Base-by-base conservation (phyloP, 2,113 vertebrate species). In the Rana temporaria region DNA sequence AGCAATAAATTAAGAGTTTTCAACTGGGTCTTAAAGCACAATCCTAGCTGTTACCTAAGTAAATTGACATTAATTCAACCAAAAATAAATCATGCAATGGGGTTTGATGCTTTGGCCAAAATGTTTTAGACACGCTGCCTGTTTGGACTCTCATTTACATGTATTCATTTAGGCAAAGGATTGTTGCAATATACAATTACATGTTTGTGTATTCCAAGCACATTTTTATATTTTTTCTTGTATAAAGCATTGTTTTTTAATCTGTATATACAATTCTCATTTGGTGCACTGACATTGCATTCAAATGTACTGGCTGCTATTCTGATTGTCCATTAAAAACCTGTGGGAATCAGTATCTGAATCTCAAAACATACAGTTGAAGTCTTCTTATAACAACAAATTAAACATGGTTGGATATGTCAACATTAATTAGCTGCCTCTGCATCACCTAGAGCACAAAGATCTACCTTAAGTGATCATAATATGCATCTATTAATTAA, bases 321-420 rank as follows among this genome's bases (percentile, higher is more conserved):
- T 68, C 68, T 59, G 63, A 52, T 55, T 67, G 72, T 22, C 64
- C 64, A 26, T 71, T 65, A 32, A 74, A 80, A 75, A 76, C 68
- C 80, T 56, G 81, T 55, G 74, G 65, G 74, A 79, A 67, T 55
- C 67, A 30, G 26, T 38, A 59, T 70, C 38, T 86, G 87, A 66
- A 84, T 18, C 42, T 84, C 53, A 75, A 53, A 84, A 86, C 77
- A 74, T 67, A 64, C 79, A 79, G 38, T 68, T 72, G 72, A 88
- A 86, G 86, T 67, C 60, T 73, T 81, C 70, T 79, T 72, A 87
- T 86, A 84, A 87, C 16, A 86, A 63, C 68, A 89, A 86, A 88
- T 86, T 85, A 90, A 87, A 74, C 83, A 85, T 86, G 86, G 82
- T 87, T 88, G 87, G 84, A 87, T 88, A 86, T 88, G 86, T 53